phyloP scores from a whole-genome alignment of 1,140 invertebrate genomes.

The Adelges cooleyi region DNA sequence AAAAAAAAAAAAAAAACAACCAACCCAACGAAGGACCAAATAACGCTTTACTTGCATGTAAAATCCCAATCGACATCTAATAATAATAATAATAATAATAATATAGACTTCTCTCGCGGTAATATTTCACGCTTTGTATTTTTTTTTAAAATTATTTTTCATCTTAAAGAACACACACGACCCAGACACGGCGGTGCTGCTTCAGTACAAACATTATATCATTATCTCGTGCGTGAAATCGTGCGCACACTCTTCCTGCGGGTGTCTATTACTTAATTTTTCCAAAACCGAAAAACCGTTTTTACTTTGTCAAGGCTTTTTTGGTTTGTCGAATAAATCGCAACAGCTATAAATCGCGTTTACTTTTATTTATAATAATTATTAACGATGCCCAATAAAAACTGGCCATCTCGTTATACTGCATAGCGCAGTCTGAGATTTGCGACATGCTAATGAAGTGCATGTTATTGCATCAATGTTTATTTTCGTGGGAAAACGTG shows the following conservation, averaged over 20 bases:
- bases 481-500: conserved; percentile 7
- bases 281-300: neutral
- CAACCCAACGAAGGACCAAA: too few relatives aligned
- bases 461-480: neutral
- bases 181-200: neutral
- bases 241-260: neutral
- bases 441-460: conserved; percentile 9
- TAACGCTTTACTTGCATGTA: too few relatives aligned
- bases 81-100: neutral
- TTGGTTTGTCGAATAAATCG: too few relatives aligned
- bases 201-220: neutral
- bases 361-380: too few relatives aligned
- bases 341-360: too few relatives aligned
- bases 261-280: neutral
- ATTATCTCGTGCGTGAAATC: conserved; percentile 18
- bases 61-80: neutral
- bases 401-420: too few relatives aligned
- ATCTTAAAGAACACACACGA: too few relatives aligned
- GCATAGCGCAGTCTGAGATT: too few relatives aligned
- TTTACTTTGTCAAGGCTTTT: too few relatives aligned
- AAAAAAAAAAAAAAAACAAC: too few relatives aligned
- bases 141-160: too few relatives aligned
- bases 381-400: too few relatives aligned
- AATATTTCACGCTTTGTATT: conserved; percentile 8
- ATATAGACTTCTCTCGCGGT: neutral